Conservation (phyloP, 2,113 vertebrate genomes). For the Apteryx mantelli region DNA sequence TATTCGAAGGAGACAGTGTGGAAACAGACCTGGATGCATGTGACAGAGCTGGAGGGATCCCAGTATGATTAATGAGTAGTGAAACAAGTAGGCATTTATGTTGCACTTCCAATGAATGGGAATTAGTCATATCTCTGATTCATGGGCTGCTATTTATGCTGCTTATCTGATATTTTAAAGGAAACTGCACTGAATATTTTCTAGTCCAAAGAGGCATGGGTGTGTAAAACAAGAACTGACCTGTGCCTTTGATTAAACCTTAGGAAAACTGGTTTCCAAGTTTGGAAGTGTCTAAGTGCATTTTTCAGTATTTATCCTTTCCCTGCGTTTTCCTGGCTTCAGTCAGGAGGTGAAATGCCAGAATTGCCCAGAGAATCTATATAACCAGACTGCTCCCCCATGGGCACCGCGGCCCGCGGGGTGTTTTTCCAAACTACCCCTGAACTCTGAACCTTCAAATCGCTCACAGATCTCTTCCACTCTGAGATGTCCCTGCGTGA, state of each 20-base stretch:
- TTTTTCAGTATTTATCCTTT: constrained; percentile 22
- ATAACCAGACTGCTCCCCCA: not conserved
- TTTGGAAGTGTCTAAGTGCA: not conserved
- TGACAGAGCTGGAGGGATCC: not conserved
- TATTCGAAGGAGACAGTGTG: not conserved
- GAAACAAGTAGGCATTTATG: constrained; percentile 23
- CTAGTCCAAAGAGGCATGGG: not conserved
- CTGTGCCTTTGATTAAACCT: constrained; percentile 11
- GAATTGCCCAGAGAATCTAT: constrained; percentile 39
- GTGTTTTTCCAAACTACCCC: constrained; percentile 30
- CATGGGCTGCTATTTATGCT: not conserved
- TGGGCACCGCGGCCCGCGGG: fast-evolving
- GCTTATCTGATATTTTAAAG: constrained; percentile 20
- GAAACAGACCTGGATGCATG: not conserved
- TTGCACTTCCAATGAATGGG: not conserved
- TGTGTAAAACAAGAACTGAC: not conserved
- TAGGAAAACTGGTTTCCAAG: constrained; percentile 1
- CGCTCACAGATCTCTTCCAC: constrained; percentile 19
- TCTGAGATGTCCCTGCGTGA: not conserved
- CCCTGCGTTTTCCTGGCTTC: constrained; percentile 9
- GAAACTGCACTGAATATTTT: not conserved
- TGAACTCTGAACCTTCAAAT: constrained; percentile 64
- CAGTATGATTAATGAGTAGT: not conserved
- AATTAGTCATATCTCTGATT: constrained; percentile 17
- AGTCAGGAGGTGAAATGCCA: constrained; percentile 44